These are phyloP conservation scores for Nasalis larvatus DNA, from an alignment of 2,113 vertebrate genomes.

Conservation along the genomic window DNA sequence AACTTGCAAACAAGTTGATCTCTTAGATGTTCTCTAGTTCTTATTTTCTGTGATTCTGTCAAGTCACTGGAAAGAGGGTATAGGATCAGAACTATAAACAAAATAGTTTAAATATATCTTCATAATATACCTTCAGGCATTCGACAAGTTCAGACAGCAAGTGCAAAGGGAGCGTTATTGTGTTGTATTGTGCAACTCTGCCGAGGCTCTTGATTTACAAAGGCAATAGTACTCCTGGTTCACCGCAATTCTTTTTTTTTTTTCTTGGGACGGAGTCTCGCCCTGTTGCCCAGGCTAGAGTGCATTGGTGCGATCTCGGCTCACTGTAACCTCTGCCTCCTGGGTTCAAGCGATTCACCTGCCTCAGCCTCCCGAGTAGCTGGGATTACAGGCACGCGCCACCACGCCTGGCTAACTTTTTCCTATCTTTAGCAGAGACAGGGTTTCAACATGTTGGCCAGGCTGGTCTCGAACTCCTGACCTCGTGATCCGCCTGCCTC, in stretches of 20 bases:
- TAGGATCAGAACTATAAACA: constrained; percentile 43
- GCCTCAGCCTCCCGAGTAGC: too few species aligned
- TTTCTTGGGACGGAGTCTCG: too few species aligned
- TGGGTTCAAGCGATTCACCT: too few species aligned
- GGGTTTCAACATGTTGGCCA: too few species aligned
- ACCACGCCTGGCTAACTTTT: too few species aligned
- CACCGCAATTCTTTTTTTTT: background rate
- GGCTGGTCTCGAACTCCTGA: too few species aligned
- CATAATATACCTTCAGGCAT: background rate
- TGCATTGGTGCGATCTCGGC: too few species aligned
- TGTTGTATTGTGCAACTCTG: background rate
- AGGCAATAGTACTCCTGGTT: background rate
- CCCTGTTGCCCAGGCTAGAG: too few species aligned
- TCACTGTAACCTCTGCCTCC: too few species aligned
- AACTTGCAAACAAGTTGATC: background rate
- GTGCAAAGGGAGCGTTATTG: constrained; percentile 10
- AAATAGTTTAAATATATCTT: constrained; percentile 41
- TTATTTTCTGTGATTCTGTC: constrained; percentile 25
- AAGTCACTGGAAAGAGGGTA: constrained; percentile 33
- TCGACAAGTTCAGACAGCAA: constrained; percentile 34
- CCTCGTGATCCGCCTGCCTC: too few species aligned
- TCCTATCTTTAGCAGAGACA: too few species aligned
- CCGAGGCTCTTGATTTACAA: constrained; percentile 22
- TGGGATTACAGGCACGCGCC: too few species aligned
- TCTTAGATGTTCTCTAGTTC: background rate